phyloP scores from a whole-genome alignment of 2,888 invertebrate species.

The Chymomyza caudatula region DNA sequence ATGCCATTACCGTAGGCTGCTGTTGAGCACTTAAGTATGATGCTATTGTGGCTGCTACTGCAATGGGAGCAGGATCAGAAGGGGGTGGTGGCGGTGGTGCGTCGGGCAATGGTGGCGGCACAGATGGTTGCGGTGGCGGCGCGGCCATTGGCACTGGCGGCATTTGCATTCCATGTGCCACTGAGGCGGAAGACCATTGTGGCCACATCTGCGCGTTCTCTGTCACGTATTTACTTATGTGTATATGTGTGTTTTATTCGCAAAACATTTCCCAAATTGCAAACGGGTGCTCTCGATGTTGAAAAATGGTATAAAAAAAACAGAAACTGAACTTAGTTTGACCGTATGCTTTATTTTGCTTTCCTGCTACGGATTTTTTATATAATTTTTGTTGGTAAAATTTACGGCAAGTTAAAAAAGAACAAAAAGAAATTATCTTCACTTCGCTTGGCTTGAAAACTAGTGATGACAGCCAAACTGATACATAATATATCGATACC shows the following conservation, averaged over 20 bases:
- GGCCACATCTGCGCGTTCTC: constrained; percentile 61
- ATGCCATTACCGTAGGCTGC: not conserved
- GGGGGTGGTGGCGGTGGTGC: constrained; percentile 63
- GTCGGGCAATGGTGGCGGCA: constrained; percentile 61
- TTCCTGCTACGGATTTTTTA: constrained; percentile 11
- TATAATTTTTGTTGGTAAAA: constrained; percentile 21
- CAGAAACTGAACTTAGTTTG: not conserved
- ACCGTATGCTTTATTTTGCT: not conserved
- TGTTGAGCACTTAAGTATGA: constrained; percentile 14
- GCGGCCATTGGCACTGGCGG: constrained; percentile 44
- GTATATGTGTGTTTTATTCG: not conserved
- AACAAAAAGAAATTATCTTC: constrained; percentile 21
- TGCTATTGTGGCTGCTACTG: not conserved
- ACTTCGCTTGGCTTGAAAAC: constrained; percentile 67
- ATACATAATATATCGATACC: too few relatives aligned
- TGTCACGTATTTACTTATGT: not conserved
- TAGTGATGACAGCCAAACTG: constrained; percentile 40
- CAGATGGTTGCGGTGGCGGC: constrained; percentile 57
- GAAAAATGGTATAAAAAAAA: not conserved
- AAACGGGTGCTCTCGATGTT: not conserved
- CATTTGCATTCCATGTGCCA: constrained; percentile 8
- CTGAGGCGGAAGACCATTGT: constrained; percentile 61
- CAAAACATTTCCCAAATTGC: not conserved
- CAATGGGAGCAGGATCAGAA: constrained; percentile 18
- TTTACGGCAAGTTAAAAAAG: constrained; percentile 18